Evolutionary conservation across 2,113 vertebrate genomes (phyloP).

Genomic region (Rhabdomys dilectus): DNA sequence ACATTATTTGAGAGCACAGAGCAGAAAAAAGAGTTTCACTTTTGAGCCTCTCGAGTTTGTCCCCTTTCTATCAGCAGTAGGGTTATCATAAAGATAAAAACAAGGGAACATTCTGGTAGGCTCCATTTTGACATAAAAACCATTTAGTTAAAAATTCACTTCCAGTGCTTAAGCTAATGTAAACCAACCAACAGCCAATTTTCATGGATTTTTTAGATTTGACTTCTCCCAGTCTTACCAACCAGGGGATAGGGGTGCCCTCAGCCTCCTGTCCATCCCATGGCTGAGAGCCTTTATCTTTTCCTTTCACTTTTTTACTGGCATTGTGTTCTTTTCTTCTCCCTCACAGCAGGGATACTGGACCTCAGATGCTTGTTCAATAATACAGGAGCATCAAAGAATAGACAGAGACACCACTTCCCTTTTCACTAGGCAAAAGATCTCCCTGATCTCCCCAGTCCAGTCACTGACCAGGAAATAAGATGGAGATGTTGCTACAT

Average conservation of each 20-base stretch:
- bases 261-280: background rate
- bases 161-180: background rate
- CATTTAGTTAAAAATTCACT: background rate
- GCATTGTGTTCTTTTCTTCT: background rate
- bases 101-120: background rate
- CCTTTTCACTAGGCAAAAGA: too few species aligned
- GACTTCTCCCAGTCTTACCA: background rate
- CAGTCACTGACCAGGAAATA: too few species aligned
- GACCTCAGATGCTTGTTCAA: too few species aligned
- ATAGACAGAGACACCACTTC: too few species aligned
- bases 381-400: too few species aligned
- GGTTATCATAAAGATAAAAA: background rate
- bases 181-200: background rate
- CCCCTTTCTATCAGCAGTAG: background rate
- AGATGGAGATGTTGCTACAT: too few species aligned
- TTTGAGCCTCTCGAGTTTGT: background rate
- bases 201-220: slow-evolving; percentile 27
- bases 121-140: background rate
- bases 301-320: background rate
- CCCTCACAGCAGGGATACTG: background rate
- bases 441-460: too few species aligned
- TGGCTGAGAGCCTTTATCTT: background rate
- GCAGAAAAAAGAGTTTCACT: background rate
- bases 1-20: background rate
- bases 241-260: too few species aligned